A percentile compares a stretch with the other conserved stretches of the same genome.
These are phyloP conservation scores for Diarsia rubi DNA, from an alignment of 2,888 invertebrate species.

Conservation along the genomic window DNA sequence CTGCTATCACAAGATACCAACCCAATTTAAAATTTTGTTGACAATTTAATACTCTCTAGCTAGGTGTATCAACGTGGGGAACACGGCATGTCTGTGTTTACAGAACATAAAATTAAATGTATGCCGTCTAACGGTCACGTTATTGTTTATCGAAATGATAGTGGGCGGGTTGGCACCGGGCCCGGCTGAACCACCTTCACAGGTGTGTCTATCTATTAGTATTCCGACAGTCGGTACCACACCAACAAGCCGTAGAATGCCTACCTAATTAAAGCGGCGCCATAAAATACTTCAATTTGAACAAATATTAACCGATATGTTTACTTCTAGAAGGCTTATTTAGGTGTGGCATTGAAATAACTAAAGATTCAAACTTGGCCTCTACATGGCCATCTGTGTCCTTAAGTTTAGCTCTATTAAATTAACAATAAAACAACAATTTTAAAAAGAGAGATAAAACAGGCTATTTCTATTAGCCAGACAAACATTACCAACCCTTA, in stretches of 20 bases:
- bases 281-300: conserved; percentile 78
- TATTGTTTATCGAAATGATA: conserved; percentile 84
- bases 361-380: conserved; percentile 54
- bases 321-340: conserved; percentile 67
- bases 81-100: conserved; percentile 70
- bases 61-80: conserved; percentile 50
- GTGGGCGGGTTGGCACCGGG: conserved; percentile 79
- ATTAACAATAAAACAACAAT: conserved; percentile 30
- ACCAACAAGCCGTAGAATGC: conserved; percentile 63
- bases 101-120: conserved; percentile 74
- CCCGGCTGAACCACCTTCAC: conserved; percentile 80
- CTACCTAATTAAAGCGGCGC: conserved; percentile 71
- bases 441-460: conserved; percentile 1
- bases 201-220: conserved; percentile 79
- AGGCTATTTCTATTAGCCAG: conserved; percentile 16
- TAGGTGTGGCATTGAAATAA: conserved; percentile 64
- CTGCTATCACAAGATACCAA: conserved; percentile 62
- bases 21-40: conserved; percentile 50
- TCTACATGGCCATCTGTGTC: background rate
- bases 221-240: conserved; percentile 65
- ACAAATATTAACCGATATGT: conserved; percentile 75
- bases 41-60: conserved; percentile 48
- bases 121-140: conserved; percentile 78
- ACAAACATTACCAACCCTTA: conserved; percentile 4
- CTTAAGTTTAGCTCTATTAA: conserved; percentile 20